Evolutionary conservation across 2,888 invertebrate species (phyloP).

Genomic region (Orgyia antiqua): DNA sequence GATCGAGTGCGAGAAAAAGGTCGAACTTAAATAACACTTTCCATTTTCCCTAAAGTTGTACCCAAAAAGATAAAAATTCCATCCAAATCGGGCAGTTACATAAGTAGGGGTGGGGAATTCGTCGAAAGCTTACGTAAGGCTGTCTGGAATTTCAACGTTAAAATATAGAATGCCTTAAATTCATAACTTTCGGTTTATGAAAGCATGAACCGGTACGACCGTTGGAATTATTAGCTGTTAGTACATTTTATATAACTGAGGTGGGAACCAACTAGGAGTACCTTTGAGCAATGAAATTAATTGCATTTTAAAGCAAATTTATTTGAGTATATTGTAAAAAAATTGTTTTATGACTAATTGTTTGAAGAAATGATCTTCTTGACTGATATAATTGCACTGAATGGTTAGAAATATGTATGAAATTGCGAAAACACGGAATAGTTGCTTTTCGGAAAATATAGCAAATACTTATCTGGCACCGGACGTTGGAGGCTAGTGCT

Average conservation of each 20-base stretch:
- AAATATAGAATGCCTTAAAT: constrained; percentile 32
- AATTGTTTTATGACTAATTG: too few species aligned
- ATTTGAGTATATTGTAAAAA: too few species aligned
- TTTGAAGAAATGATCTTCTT: too few species aligned
- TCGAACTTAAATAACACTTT: constrained; percentile 30
- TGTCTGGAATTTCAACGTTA: constrained; percentile 40
- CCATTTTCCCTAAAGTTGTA: constrained; percentile 43
- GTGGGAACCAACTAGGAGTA: constrained; percentile 13
- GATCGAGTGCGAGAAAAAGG: constrained; percentile 16
- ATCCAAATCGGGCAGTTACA: constrained; percentile 59
- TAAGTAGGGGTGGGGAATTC: constrained; percentile 59
- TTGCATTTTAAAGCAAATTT: too few species aligned
- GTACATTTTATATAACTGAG: constrained; percentile 26
- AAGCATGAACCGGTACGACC: constrained; percentile 3
- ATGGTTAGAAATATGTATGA: constrained; percentile 34
- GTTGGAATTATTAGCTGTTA: constrained; percentile 1
- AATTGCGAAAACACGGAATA: constrained; percentile 27
- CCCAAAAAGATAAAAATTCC: constrained; percentile 40
- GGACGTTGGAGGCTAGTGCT: constrained; percentile 27
- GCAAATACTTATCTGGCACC: constrained; percentile 33
- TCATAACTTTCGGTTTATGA: constrained; percentile 15
- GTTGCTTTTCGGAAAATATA: constrained; percentile 29
- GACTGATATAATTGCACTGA: too few species aligned
- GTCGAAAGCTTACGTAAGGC: constrained; percentile 66
- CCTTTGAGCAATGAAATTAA: constrained; percentile 14